Percentiles rank a stretch among this genome's conserved stretches.
Conservation (phyloP, 2,888 invertebrate species). For the Baronia brevicornis region DNA sequence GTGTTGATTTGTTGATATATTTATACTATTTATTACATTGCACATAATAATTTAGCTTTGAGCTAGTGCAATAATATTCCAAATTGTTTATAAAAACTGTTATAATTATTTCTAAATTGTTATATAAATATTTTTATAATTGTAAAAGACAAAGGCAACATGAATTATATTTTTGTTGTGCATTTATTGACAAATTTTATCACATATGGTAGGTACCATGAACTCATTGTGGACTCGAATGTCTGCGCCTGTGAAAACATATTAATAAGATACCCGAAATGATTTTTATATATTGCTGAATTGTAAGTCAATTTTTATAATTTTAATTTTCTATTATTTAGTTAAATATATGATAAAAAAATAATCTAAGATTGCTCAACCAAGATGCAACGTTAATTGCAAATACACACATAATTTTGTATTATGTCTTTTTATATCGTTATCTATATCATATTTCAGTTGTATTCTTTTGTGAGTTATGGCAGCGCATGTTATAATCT, state of each 20-base stretch:
- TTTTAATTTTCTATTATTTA: slow-evolving; percentile 68
- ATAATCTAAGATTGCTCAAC: slow-evolving; percentile 72
- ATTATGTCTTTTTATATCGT: slow-evolving; percentile 62
- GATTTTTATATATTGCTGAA: slow-evolving; percentile 62
- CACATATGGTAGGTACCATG: slow-evolving; percentile 46
- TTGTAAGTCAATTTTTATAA: slow-evolving; percentile 74
- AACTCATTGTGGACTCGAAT: slow-evolving; percentile 67
- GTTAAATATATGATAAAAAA: slow-evolving; percentile 66
- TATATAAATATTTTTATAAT: slow-evolving; percentile 70
- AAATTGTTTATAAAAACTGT: slow-evolving; percentile 69
- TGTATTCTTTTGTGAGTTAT: slow-evolving; percentile 68
- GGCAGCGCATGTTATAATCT: slow-evolving; percentile 72
- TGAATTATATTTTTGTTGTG: slow-evolving; percentile 73
- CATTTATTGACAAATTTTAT: slow-evolving; percentile 72
- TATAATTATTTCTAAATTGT: slow-evolving; percentile 72
- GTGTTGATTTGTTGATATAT: slow-evolving; percentile 72
- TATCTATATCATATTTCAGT: slow-evolving; percentile 68
- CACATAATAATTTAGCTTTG: slow-evolving; percentile 65
- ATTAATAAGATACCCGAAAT: slow-evolving; percentile 50
- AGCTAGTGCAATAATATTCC: slow-evolving; percentile 74
- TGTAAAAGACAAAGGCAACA: slow-evolving; percentile 72
- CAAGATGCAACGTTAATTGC: slow-evolving; percentile 70
- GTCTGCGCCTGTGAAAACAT: slow-evolving; percentile 55
- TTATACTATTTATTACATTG: slow-evolving; percentile 57
- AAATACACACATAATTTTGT: slow-evolving; percentile 62